These are phyloP conservation scores for Danio albolineatus DNA, from an alignment of 2,797 vertebrate genomes.

Conservation along the genomic window DNA sequence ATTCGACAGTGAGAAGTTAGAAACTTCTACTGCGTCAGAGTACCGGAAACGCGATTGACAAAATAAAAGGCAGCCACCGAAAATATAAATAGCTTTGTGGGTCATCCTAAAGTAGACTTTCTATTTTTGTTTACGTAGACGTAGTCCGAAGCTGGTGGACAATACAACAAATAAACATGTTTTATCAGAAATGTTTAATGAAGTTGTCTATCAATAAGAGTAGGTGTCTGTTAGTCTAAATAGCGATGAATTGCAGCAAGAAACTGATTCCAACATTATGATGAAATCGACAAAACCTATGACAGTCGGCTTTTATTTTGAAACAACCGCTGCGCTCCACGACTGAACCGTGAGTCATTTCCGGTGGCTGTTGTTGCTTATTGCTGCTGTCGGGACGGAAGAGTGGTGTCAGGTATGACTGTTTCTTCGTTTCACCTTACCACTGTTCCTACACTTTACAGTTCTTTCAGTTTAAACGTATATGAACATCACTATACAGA, in stretches of 20 bases:
- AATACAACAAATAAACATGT: neutral
- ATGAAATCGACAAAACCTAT: neutral
- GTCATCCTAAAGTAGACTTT: neutral
- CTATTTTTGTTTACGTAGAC: neutral
- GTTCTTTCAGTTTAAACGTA: neutral
- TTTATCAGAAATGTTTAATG: too few relatives aligned
- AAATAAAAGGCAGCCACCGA: neutral
- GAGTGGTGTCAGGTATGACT: constrained; percentile 36
- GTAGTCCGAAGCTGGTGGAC: neutral
- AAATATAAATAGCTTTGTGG: neutral
- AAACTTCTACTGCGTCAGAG: neutral
- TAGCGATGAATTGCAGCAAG: neutral
- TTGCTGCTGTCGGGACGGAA: constrained; percentile 43
- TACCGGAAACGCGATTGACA: neutral
- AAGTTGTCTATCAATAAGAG: neutral
- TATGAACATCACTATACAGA: neutral
- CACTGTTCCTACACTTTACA: neutral
- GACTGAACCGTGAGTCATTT: constrained; percentile 40
- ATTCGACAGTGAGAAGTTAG: neutral
- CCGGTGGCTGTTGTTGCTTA: constrained; percentile 23
- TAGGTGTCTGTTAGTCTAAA: neutral
- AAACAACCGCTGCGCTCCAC: neutral
- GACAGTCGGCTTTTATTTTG: constrained; percentile 18
- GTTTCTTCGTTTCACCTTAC: neutral
- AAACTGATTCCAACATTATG: too few relatives aligned